Conservation (phyloP, 2,113 vertebrate genomes). For the Pelvicachromis taeniatus region DNA sequence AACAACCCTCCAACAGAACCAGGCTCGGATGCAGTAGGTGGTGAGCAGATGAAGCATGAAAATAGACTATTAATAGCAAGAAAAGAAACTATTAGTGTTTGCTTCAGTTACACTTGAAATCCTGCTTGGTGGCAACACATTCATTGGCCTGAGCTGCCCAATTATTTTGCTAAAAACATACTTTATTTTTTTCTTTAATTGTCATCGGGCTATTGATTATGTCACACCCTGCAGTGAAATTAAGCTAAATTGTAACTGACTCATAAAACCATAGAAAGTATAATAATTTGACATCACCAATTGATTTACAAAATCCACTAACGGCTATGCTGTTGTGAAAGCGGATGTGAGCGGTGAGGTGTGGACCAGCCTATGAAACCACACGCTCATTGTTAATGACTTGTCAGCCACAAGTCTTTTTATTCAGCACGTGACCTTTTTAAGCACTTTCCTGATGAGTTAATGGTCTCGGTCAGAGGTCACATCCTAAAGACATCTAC, state of each 20-base stretch:
- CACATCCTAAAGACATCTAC: background rate
- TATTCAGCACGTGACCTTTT: background rate
- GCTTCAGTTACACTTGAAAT: background rate
- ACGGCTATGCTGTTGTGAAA: background rate
- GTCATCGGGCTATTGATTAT: background rate
- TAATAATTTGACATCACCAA: background rate
- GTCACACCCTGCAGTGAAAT: background rate
- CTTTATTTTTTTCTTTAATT: background rate
- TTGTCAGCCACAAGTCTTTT: background rate
- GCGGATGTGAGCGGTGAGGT: background rate
- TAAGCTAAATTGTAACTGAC: background rate
- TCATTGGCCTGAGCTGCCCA: background rate
- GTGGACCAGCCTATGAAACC: background rate
- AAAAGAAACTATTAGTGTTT: background rate
- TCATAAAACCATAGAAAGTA: background rate
- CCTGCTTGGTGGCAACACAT: background rate
- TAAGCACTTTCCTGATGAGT: background rate
- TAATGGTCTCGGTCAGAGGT: background rate
- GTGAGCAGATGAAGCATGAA: background rate
- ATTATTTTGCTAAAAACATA: background rate
- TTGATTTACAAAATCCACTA: background rate
- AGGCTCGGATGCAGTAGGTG: background rate
- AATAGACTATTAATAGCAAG: background rate
- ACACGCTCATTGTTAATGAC: background rate
- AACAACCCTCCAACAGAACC: background rate